phyloP scores from a whole-genome alignment of 2,888 invertebrate species.

The Drosophila mercatorum region DNA sequence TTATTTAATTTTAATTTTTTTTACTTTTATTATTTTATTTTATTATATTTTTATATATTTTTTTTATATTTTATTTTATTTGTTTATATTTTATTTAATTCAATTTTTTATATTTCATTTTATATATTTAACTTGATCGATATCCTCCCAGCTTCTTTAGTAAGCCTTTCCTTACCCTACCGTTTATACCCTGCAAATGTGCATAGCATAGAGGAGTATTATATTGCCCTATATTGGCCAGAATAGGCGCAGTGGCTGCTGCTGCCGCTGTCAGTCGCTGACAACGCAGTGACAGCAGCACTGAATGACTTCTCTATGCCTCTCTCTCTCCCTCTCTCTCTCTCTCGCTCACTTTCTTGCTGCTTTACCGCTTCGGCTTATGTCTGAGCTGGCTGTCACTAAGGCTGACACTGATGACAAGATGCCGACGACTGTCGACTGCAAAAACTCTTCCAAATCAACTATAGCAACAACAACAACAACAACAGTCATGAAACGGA shows the following conservation, averaged over 20 bases:
- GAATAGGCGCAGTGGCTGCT: conserved; percentile 22
- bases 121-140: too few relatives aligned
- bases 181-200: neutral
- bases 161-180: neutral
- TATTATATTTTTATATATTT: too few relatives aligned
- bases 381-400: conserved; percentile 44
- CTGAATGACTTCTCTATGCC: conserved; percentile 32
- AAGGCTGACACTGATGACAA: conserved; percentile 61
- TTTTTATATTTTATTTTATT: too few relatives aligned
- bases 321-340: conserved; percentile 2
- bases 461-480: neutral
- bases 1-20: too few relatives aligned
- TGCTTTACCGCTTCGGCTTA: conserved; percentile 2
- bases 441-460: conserved; percentile 32
- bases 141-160: neutral
- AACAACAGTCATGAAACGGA: conserved; percentile 28
- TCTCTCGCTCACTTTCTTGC: neutral
- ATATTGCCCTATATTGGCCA: conserved; percentile 6
- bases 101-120: too few relatives aligned
- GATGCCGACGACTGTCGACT: conserved; percentile 36
- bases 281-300: conserved; percentile 49
- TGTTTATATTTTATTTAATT: too few relatives aligned
- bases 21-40: too few relatives aligned
- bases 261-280: conserved; percentile 47
- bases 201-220: conserved; percentile 1